These are phyloP conservation scores for Struthidea cinerea DNA, from an alignment of 2,113 vertebrate genomes.

Conservation along the genomic window DNA sequence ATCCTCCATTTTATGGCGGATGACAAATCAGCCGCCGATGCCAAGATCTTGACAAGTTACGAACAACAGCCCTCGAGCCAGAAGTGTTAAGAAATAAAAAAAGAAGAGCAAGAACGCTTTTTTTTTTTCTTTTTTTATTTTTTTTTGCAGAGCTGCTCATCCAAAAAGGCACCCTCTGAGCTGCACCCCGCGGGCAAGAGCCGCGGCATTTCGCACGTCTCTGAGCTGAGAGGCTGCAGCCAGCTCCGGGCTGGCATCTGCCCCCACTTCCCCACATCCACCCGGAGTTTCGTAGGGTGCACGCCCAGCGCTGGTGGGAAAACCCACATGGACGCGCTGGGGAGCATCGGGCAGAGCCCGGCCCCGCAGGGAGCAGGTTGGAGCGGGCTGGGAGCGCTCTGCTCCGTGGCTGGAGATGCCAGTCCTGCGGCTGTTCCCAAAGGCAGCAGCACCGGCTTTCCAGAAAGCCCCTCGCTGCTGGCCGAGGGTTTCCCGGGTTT, in stretches of 20 bases:
- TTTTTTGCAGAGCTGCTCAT: not conserved
- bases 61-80: conserved; percentile 33
- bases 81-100: conserved; percentile 17
- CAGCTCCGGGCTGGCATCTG: not conserved
- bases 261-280: not conserved
- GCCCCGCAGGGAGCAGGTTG: fast-evolving
- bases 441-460: not conserved
- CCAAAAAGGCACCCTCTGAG: not conserved
- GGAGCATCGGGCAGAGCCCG: fast-evolving
- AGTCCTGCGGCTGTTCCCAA: not conserved
- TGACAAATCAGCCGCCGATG: conserved; percentile 34
- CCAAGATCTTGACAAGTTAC: conserved; percentile 57
- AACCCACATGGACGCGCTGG: fast-evolving
- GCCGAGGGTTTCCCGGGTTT: not conserved
- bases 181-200: not conserved
- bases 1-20: conserved; percentile 49
- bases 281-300: not conserved
- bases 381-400: not conserved
- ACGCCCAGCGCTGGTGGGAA: fast-evolving
- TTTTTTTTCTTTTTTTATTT: not conserved
- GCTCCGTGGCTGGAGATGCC: not conserved
- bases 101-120: not conserved
- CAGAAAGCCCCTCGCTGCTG: not conserved
- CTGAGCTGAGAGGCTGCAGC: not conserved
- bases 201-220: fast-evolving